Evolutionary conservation across 1,140 invertebrate species (phyloP).

Genomic region (Probaryconus sp.): DNA sequence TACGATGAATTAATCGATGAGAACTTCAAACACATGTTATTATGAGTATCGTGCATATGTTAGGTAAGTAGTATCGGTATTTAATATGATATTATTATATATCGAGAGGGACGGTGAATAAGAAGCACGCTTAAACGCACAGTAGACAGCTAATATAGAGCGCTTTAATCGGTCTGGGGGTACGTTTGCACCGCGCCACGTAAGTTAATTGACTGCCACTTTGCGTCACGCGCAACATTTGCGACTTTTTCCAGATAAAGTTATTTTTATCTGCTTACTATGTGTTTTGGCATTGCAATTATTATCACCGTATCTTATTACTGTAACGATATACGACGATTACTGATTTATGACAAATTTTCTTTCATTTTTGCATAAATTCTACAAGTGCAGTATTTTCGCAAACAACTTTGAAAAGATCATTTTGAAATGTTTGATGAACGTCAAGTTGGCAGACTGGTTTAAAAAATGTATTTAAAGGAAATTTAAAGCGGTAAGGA

Average conservation of each 20-base stretch:
- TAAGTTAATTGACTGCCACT: constrained; percentile 74
- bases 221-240: constrained; percentile 61
- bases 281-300: constrained; percentile 66
- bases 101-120: constrained; percentile 47
- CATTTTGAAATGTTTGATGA: too few relatives aligned
- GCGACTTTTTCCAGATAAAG: constrained; percentile 65
- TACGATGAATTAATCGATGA: too few relatives aligned
- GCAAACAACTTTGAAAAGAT: too few relatives aligned
- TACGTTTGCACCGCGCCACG: constrained; percentile 65
- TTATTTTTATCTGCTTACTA: constrained; percentile 56
- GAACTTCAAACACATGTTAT: not conserved
- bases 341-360: constrained; percentile 46
- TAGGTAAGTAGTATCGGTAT: constrained; percentile 63
- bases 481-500: too few relatives aligned
- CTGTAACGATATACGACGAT: constrained; percentile 44
- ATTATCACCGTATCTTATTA: constrained; percentile 61
- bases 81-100: constrained; percentile 63
- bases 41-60: too few relatives aligned
- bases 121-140: constrained; percentile 50
- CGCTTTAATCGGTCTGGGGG: constrained; percentile 62
- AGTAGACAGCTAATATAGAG: constrained; percentile 41
- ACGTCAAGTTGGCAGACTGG: too few relatives aligned
- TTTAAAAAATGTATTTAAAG: too few relatives aligned
- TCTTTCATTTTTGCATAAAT: too few relatives aligned
- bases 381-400: too few relatives aligned